Percentiles rank a stretch among this genome's conserved stretches.
These are phyloP conservation scores for Falco berigora DNA, from an alignment of 2,797 vertebrate genomes.

Conservation along the genomic window DNA sequence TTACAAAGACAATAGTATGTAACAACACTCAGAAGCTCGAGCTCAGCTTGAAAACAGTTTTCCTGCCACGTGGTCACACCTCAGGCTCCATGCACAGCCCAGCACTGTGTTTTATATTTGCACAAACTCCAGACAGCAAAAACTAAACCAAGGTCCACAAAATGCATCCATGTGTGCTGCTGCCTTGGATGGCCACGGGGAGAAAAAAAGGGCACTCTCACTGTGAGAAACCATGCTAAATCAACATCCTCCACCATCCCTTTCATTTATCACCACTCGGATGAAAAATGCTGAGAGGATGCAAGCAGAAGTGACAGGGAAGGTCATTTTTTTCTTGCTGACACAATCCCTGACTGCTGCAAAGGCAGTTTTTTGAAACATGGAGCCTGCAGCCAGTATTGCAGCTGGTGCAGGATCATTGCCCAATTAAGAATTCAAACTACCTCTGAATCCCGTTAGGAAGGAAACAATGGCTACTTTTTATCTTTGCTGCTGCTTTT, in stretches of 20 bases:
- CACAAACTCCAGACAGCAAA: not conserved
- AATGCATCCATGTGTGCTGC: not conserved
- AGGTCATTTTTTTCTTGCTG: slow-evolving; percentile 56
- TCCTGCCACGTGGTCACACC: not conserved
- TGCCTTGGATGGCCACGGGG: not conserved
- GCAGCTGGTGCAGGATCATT: slow-evolving; percentile 4
- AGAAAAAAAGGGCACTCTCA: not conserved
- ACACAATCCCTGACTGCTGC: not conserved
- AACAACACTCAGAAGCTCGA: not conserved
- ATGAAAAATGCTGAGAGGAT: slow-evolving; percentile 27
- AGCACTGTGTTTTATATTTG: not conserved
- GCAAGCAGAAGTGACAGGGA: slow-evolving; percentile 33
- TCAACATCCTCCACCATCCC: not conserved
- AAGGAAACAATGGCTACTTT: not conserved
- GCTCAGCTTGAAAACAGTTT: not conserved
- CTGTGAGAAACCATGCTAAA: not conserved
- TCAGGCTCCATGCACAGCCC: not conserved
- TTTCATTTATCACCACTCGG: not conserved
- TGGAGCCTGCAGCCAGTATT: slow-evolving; percentile 39
- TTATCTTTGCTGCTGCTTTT: not conserved
- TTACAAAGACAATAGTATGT: not conserved
- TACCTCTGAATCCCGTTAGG: slow-evolving; percentile 24
- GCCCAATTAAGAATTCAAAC: slow-evolving; percentile 54
- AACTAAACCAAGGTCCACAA: not conserved
- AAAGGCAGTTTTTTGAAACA: slow-evolving; percentile 29